Evolutionary conservation across 30 jellyfish, hydroid and myxozoan genomes (phyloP).

Genomic region (Aurelia sp.): DNA sequence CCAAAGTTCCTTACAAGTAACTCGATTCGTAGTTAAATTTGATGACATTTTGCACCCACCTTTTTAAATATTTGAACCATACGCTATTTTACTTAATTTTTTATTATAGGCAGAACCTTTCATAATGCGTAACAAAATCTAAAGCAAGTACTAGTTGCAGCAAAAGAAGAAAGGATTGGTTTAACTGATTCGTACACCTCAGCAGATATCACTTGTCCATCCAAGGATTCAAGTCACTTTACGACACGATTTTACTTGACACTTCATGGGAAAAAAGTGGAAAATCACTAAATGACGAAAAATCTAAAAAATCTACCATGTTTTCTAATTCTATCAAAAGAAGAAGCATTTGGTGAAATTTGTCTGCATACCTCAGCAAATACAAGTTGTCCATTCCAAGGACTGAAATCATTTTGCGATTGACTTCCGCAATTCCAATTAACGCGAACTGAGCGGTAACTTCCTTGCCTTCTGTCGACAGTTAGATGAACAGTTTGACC

Average conservation of each 20-base stretch:
- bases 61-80: conserved; percentile 51
- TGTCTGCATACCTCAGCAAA: conserved; percentile 68
- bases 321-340: no score
- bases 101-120: no score
- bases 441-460: conserved; percentile 49
- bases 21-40: no score
- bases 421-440: conserved; percentile 79
- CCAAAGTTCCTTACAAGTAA: no score
- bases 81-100: no score
- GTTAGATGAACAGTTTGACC: conserved; percentile 50
- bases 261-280: no score
- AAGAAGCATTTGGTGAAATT: not conserved
- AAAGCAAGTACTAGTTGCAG: no score
- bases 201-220: conserved; percentile 46
- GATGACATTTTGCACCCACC: not conserved
- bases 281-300: no score
- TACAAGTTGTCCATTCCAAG: conserved; percentile 48
- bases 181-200: conserved; percentile 28
- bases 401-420: conserved; percentile 64
- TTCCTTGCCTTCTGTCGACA: conserved; percentile 77
- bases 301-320: no score
- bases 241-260: not conserved
- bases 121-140: no score
- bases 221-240: conserved; percentile 66
- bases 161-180: no score